phyloP scores from a whole-genome alignment of 2,888 invertebrate genomes.

The Agrotis puta region DNA sequence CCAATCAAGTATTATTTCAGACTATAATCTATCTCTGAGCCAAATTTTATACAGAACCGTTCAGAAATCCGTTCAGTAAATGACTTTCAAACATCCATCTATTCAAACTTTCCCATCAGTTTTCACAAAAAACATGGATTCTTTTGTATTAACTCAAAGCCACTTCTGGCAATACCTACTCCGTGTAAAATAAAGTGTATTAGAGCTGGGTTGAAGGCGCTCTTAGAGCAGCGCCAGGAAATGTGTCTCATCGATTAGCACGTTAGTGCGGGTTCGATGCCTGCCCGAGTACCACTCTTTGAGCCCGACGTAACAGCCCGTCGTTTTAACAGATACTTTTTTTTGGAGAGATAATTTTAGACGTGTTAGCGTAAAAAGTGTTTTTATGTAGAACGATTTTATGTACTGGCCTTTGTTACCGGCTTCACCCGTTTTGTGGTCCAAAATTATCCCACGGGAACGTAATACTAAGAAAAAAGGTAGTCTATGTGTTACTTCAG shows the following conservation, averaged over 20 bases:
- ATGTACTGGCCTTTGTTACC: no score
- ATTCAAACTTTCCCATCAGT: no score
- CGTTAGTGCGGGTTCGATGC: constrained; percentile 82
- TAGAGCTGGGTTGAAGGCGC: constrained; percentile 69
- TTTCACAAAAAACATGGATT: neutral
- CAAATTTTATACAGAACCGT: no score
- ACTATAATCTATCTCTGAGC: no score
- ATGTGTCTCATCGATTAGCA: constrained; percentile 82
- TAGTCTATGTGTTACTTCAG: no score
- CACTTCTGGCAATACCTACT: constrained; percentile 48
- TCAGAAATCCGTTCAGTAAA: no score
- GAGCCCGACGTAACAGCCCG: constrained; percentile 65
- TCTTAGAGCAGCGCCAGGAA: constrained; percentile 75
- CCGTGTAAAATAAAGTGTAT: constrained; percentile 72
- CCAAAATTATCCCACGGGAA: no score
- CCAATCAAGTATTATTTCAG: no score
- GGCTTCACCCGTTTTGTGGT: no score
- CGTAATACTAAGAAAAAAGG: no score
- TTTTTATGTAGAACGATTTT: constrained; percentile 19
- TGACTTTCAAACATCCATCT: no score
- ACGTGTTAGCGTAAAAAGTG: constrained; percentile 38
- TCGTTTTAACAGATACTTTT: constrained; percentile 47
- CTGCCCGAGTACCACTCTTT: constrained; percentile 68
- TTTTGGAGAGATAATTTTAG: constrained; percentile 61
- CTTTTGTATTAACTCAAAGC: constrained; percentile 8